Conservation (phyloP, 37 sponge, comb jelly and placozoan genomes). For the Halichondria panicea region DNA sequence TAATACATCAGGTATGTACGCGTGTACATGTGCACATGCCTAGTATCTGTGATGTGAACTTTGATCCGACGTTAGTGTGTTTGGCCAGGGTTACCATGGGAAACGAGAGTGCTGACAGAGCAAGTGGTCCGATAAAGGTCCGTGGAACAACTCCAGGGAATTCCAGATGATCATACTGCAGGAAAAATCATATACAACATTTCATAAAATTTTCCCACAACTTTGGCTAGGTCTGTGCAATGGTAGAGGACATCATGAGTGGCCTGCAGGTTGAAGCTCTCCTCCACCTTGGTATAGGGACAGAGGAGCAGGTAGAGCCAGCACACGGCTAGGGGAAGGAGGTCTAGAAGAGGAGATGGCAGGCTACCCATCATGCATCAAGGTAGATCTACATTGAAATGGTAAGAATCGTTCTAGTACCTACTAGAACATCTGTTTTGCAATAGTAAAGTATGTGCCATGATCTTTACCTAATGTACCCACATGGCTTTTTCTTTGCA, state of each 20-base stretch:
- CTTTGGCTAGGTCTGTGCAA: constrained; percentile 68
- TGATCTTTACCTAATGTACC: too few species aligned
- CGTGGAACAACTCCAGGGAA: constrained; percentile 95
- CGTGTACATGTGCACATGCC: constrained; percentile 43
- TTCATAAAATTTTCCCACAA: constrained; percentile 15
- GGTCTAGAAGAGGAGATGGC: too few species aligned
- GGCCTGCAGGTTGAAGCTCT: constrained; percentile 99
- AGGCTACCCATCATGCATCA: too few species aligned
- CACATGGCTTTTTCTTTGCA: too few species aligned
- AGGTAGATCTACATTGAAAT: too few species aligned
- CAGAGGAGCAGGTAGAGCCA: constrained; percentile 62
- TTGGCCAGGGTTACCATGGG: constrained; percentile 59
- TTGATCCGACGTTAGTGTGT: constrained; percentile 12
- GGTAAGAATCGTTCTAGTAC: too few species aligned
- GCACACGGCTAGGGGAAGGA: constrained; percentile 28
- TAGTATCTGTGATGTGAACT: constrained; percentile 70
- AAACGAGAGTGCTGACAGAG: constrained; percentile 40
- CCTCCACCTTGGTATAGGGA: constrained; percentile 98
- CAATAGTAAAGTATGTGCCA: too few species aligned
- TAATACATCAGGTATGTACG: too few species aligned
- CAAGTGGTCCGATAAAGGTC: constrained; percentile 87
- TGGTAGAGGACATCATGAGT: constrained; percentile 95
- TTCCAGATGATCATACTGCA: constrained; percentile 88
- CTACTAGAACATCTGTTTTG: too few species aligned
- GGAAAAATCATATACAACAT: background rate